phyloP scores from a whole-genome alignment of 2,888 invertebrate species.

The Lordiphosa andalusiaca region DNA sequence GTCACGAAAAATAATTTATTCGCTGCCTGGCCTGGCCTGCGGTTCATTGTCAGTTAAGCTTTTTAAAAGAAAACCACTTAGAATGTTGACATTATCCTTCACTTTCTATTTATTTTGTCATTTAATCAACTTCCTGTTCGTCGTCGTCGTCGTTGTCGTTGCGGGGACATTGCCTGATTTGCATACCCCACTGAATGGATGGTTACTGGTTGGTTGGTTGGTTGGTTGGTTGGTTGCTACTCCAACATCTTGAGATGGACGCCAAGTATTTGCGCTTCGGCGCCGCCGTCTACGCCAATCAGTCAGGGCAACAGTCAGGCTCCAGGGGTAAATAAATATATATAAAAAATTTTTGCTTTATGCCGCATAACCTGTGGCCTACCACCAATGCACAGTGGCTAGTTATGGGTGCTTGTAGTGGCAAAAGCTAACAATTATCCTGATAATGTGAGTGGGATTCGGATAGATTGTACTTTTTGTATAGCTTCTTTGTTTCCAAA shows the following conservation, averaged over 20 bases:
- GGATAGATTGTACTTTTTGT: too few species aligned
- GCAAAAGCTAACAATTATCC: too few species aligned
- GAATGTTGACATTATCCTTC: slow-evolving; percentile 77
- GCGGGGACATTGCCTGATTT: slow-evolving; percentile 58
- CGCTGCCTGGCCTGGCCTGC: slow-evolving; percentile 68
- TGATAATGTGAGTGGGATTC: too few species aligned
- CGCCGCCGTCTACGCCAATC: slow-evolving; percentile 61
- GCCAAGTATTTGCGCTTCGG: slow-evolving; percentile 46
- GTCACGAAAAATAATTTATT: slow-evolving; percentile 70
- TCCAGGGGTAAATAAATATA: slow-evolving; percentile 5
- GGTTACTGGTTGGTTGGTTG: neutral
- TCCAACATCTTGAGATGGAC: slow-evolving; percentile 58
- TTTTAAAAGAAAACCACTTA: slow-evolving; percentile 76
- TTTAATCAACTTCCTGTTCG: slow-evolving; percentile 75
- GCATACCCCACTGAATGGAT: slow-evolving; percentile 51
- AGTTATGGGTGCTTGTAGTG: too few species aligned
- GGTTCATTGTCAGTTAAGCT: slow-evolving; percentile 74
- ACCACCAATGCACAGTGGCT: neutral
- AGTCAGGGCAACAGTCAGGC: slow-evolving; percentile 39
- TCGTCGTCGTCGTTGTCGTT: slow-evolving; percentile 15
- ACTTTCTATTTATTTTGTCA: slow-evolving; percentile 75
- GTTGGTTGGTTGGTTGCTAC: slow-evolving; percentile 21
- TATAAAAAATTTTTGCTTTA: slow-evolving; percentile 67
- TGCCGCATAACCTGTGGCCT: slow-evolving; percentile 63
- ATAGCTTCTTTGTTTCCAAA: too few species aligned